phyloP scores from a whole-genome alignment of 2,113 vertebrate genomes.

The Suricata suricatta region DNA sequence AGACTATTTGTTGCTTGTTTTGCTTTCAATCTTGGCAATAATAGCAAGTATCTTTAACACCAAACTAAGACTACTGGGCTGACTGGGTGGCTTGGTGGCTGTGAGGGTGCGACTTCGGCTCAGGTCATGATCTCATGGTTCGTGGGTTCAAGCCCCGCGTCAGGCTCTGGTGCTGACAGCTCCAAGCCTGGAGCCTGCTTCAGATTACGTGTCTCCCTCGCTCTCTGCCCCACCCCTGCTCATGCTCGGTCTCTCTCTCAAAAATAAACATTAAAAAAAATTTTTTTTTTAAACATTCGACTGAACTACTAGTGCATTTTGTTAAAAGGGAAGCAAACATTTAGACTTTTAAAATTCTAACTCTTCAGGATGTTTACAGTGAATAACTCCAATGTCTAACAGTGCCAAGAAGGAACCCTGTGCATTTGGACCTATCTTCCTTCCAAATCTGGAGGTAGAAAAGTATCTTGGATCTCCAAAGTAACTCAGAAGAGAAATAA shows the following conservation, averaged over 20 bases:
- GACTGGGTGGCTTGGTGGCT: too few species aligned
- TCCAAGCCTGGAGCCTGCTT: too few species aligned
- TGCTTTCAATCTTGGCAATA: neutral
- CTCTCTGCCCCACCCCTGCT: too few species aligned
- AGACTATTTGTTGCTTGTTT: neutral
- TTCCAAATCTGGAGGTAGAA: neutral
- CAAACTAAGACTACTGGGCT: neutral
- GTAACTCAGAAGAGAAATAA: slow-evolving; percentile 25
- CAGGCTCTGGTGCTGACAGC: too few species aligned
- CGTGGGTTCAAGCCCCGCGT: too few species aligned
- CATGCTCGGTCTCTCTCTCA: too few species aligned
- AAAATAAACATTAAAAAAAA: too few species aligned
- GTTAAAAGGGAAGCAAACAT: neutral
- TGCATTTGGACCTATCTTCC: neutral
- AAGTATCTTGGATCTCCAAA: neutral
- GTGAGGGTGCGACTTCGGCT: too few species aligned
- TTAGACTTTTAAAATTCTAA: neutral
- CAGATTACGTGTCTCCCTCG: too few species aligned
- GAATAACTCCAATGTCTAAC: neutral
- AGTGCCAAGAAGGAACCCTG: neutral
- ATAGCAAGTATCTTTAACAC: neutral
- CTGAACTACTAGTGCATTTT: neutral
- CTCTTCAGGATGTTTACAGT: neutral
- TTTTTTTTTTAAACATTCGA: too few species aligned
- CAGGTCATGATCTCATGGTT: too few species aligned